Evolutionary conservation across 2,888 invertebrate genomes (phyloP), one percentile per base, ranked within the genome.

Genomic region (Hypena proboscidalis): DNA sequence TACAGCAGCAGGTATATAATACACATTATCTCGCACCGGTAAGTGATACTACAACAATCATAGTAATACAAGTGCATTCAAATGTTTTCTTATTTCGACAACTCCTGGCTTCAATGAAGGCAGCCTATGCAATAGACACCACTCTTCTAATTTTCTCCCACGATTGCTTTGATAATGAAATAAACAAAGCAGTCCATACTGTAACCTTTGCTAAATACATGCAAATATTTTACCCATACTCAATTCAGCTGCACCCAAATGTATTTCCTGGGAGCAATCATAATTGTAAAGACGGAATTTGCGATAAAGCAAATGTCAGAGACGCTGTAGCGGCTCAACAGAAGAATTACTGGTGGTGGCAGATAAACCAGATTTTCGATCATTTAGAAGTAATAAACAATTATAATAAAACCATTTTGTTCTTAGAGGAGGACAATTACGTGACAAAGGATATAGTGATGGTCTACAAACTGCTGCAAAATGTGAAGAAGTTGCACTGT

Each of bases 261-360:
- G 56, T 58, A 1, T 82, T 70, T 22, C 81, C 82, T 1, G 81
- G 80, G 0, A 13, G 42, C n/a, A 77, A 77, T 39, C 4, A 31
- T 0, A 51, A 63, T 14, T 80, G 79, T 2, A 57, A 62, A 2
- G 66, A 64, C 6, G 73, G 65, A 34, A 25, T 63, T 11, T 81
- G 79, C 43, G 39, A 36, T n/a, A 46, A 56, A 8, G 41, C 58
- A 2, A 40, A 44, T 2, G 17, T 41, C 20, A 67, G 77, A 35
- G 44, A 67, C 10, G 48, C 59, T 1, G 30, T 23, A 0, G 47
- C 67, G 3, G 66, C 66, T 2, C 82, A 83, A 34, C 31, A 41
- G 2, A 83, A 82, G 36, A 71, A 73, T 10, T 74, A 73, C 31
- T 80, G 76, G 81, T 83, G 79, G 83, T 83, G 78, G 83, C 74